Evolutionary conservation across 2,888 invertebrate genomes (phyloP).

Genomic region (Acanthococcus lagerstroemiae): DNA sequence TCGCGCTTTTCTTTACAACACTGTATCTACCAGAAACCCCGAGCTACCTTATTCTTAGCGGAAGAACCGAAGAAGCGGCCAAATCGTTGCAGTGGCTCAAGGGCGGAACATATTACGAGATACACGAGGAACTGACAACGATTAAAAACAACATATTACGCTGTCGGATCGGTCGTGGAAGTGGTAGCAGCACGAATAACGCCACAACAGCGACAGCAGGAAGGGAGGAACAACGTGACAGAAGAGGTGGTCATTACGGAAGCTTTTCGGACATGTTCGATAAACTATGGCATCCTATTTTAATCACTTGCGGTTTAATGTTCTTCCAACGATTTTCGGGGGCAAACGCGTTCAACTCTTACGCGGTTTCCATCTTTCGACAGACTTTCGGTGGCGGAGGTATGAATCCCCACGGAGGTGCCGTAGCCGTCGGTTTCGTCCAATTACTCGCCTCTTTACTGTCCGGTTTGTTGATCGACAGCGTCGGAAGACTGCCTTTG

Average conservation of each 20-base stretch:
- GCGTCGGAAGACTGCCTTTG: constrained; percentile 71
- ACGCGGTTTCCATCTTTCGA: constrained; percentile 75
- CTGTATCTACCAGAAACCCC: constrained; percentile 82
- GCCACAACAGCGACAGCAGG: constrained; percentile 34
- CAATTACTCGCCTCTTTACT: constrained; percentile 74
- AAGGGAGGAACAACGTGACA: too few species aligned
- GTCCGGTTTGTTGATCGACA: constrained; percentile 67
- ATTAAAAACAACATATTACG: constrained; percentile 58
- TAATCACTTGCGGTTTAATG: constrained; percentile 77
- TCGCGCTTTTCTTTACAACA: constrained; percentile 61
- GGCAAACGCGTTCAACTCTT: constrained; percentile 74
- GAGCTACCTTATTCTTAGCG: constrained; percentile 66
- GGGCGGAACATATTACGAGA: constrained; percentile 51
- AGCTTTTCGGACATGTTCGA: constrained; percentile 33
- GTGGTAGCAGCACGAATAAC: too few species aligned
- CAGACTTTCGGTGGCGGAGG: constrained; percentile 68
- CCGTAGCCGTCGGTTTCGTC: constrained; percentile 74
- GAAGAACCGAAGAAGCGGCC: constrained; percentile 59
- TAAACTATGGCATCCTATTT: constrained; percentile 55
- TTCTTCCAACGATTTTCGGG: constrained; percentile 74
- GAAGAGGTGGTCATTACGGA: constrained; percentile 34
- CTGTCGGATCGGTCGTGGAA: constrained; percentile 14
- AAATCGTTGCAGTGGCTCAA: constrained; percentile 68
- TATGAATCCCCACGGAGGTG: constrained; percentile 72
- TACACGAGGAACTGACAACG: constrained; percentile 61